Evolutionary conservation across 2,113 vertebrate genomes (phyloP), one percentile per base, ranked within the genome.

Genomic region (Rhinopomastus cyanomelas): DNA sequence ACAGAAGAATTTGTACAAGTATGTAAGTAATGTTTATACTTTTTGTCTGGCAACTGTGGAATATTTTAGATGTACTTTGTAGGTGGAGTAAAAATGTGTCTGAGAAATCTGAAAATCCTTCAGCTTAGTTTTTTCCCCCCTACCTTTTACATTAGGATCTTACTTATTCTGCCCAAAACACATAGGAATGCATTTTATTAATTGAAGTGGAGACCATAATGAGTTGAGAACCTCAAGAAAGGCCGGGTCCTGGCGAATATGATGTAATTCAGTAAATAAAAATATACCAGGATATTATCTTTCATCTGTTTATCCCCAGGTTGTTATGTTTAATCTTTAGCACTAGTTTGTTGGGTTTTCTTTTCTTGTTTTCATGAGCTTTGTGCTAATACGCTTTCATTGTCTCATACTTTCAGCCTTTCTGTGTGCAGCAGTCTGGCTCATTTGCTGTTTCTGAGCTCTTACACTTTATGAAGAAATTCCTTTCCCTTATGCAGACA

Each of bases 171-270:
- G 80, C 92, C 25, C 67, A 78, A 98, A 98, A 91, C 98, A 98
- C 72, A 97, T 98, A 96, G 97, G 97, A 21, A 73, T 98, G 57
- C 89, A 96, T 91, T 98, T 98, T 93, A 97, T 95, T 69, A 96
- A 88, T 75, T 95, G 93, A 96, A 97, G 93, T 29, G 97, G 95
- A 89, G 97, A 93, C 93, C 83, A 49, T 16, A 61, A 23, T 8
- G 79, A 94, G n/a, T 90, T 94, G 95, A 95, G 39, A 84, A 59
- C 51, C 76, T 78, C 74, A 69, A 4, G 90, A 95, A 32, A 95
- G 96, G 22, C 95, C 96, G 76, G 97, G 97, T 81, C 98, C 97
- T 61, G 97, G 95, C 67, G 81, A 98, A 9, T 98, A 98, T 93
- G 60, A 96, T 15, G 66, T 96, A 82, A 68, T 48, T 71, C 87